A percentile compares a stretch with the other conserved stretches of the same genome.
Evolutionary conservation across 1,140 invertebrate species (phyloP).

Genomic region (Diachasmimorpha longicaudata): DNA sequence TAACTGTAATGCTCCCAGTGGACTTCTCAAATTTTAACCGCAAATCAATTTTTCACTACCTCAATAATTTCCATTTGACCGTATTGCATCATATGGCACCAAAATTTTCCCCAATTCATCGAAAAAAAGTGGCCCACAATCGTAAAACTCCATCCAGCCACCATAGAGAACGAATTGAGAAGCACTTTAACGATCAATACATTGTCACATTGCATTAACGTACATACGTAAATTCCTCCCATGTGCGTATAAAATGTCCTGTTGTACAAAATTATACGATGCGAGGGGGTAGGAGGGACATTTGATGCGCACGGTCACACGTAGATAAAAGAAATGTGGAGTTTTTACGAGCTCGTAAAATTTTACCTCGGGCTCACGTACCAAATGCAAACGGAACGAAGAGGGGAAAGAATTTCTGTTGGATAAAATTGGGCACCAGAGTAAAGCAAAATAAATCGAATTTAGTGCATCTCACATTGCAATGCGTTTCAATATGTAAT

Average conservation of each 20-base stretch:
- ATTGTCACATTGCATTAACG: not conserved
- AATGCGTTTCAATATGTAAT: not conserved
- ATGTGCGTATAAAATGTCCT: not conserved
- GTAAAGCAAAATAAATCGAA: no score
- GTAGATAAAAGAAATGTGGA: slow-evolving; percentile 43
- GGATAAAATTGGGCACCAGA: no score
- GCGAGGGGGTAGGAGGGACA: not conserved
- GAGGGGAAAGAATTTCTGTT: not conserved
- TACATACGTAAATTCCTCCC: not conserved
- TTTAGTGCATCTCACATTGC: not conserved
- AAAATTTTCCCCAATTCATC: not conserved
- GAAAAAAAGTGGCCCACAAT: not conserved
- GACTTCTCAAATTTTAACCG: no score
- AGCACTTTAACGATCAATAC: not conserved
- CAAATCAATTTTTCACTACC: no score
- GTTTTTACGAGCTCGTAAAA: slow-evolving; percentile 48
- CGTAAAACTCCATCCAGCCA: not conserved
- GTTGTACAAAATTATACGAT: not conserved
- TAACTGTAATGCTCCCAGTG: no score
- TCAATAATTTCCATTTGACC: not conserved
- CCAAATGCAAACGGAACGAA: not conserved
- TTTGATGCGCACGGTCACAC: slow-evolving; percentile 30
- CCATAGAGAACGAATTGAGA: not conserved
- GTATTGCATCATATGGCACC: not conserved
- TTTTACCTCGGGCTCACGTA: not conserved